Conservation (phyloP, 2,888 invertebrate species). For the Campoplex capitator region DNA sequence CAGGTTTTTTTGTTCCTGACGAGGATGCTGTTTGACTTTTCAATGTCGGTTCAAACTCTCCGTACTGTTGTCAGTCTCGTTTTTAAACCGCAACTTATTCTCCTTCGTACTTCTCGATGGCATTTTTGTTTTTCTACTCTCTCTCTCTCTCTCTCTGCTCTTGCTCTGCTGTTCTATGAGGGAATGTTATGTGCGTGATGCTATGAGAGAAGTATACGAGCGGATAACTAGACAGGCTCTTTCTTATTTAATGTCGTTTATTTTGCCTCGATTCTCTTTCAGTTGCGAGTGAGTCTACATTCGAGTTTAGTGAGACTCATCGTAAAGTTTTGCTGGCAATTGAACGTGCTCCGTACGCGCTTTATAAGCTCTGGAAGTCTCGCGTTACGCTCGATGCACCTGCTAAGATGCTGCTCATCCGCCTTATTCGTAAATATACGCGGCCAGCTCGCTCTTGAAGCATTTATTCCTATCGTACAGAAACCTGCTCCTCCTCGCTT, state of each 20-base stretch:
- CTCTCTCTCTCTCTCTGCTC: conserved; percentile 43
- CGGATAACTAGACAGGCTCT: conserved; percentile 1
- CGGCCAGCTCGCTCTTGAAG: not conserved
- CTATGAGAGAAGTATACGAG: not conserved
- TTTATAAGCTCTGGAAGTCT: not conserved
- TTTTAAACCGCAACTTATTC: conserved; percentile 22
- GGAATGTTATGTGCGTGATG: not conserved
- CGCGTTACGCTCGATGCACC: conserved; percentile 9
- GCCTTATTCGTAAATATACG: not conserved
- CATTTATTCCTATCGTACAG: not conserved
- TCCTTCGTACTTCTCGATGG: not conserved
- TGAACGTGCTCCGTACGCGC: not conserved
- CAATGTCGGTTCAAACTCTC: conserved; percentile 42
- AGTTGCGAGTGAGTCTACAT: not conserved
- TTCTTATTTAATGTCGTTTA: not conserved
- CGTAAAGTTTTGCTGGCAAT: not conserved
- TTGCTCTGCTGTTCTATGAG: not conserved
- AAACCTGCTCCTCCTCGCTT: conserved; percentile 6
- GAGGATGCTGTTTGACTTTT: conserved; percentile 51
- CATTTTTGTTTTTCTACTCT: conserved; percentile 9
- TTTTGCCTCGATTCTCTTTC: not conserved
- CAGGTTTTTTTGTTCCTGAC: not conserved
- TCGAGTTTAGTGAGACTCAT: not conserved
- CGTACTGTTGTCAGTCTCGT: conserved; percentile 1
- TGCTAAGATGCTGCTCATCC: not conserved